A percentile compares a stretch with the other conserved stretches of the same genome.
Conservation (phyloP, 2,113 vertebrate species). For the Kobus ellipsiprymnus region DNA sequence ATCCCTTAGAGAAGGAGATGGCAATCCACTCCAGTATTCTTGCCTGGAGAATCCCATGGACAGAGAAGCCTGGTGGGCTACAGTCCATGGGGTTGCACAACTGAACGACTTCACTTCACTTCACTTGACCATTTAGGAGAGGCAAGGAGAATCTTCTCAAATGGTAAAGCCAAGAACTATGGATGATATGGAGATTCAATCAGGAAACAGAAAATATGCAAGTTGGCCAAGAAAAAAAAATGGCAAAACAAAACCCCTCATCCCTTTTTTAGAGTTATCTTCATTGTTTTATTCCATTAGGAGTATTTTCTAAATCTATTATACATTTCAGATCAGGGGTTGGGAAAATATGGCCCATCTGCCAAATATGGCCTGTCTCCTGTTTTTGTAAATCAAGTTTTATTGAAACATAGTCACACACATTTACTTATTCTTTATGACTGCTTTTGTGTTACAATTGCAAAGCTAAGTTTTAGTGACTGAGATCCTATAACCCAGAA, state of each 20-base stretch:
- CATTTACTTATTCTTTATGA: background rate
- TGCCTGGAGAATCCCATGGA: no score
- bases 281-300: background rate
- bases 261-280: accelerated
- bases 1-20: no score
- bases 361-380: background rate
- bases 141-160: background rate
- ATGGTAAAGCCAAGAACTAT: background rate
- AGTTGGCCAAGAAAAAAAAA: background rate
- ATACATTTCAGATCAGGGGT: background rate
- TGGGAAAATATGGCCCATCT: background rate
- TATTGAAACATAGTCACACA: background rate
- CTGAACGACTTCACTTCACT: no score
- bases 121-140: background rate
- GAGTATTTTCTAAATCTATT: background rate
- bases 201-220: background rate
- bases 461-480: background rate
- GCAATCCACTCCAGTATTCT: no score
- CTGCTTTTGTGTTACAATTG: background rate
- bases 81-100: no score
- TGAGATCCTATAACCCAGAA: background rate
- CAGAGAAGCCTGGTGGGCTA: no score
- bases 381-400: background rate
- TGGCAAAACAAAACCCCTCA: background rate
- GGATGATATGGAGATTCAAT: background rate